Base-by-base conservation (phyloP, 1,140 invertebrate genomes). In the Trinorchestia longiramus region DNA sequence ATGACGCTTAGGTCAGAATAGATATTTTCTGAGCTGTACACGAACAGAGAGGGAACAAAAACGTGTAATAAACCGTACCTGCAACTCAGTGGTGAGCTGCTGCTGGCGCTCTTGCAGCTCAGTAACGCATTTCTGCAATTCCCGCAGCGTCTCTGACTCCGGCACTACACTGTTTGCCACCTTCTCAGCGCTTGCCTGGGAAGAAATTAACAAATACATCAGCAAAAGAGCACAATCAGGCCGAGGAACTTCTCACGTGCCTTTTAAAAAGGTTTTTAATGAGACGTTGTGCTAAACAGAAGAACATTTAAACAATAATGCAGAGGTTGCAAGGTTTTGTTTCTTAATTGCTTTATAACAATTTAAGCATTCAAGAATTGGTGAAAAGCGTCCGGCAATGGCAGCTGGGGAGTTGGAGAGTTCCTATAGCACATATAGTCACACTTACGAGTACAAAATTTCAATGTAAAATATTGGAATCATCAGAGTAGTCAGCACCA, bases 11-110 rank as follows among this genome's bases (percentile, higher is more conserved):
- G 19, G 19, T n/a, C 19, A 53, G 19, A 53, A 53, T 53, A 11
- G 47, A 53, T 53, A 19, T 19, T 11, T 53, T 53, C 47, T 11
- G 6, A 19, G 47, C 47, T 53, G 8, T 53, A 53, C 47, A 53
- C 8, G 6, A 53, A 6, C 6, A 53, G 47, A 77, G 1, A 77
- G 15, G 3, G 3, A n/a, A n/a, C n/a, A n/a, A n/a, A n/a, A n/a
- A n/a, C n/a, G n/a, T n/a, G 28, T 11, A 11, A 36, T 19, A 36
- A 77, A 77, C 1, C 62, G 3, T 77, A 36, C 62, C 62, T 95
- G 95, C 42, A 95, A 44, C 23, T 90, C 95, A 4, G 41, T 19
- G 45, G 57, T 95, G 47, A 91, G 95, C 95, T 91, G 62, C 47
- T 95, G 17, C 95, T 62, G 28, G 11, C 41, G n/a, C 36, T 95